Evolutionary conservation across 2,888 invertebrate species (phyloP), one percentile per base, ranked within the genome.

Genomic region (Hanleya hanleyi): DNA sequence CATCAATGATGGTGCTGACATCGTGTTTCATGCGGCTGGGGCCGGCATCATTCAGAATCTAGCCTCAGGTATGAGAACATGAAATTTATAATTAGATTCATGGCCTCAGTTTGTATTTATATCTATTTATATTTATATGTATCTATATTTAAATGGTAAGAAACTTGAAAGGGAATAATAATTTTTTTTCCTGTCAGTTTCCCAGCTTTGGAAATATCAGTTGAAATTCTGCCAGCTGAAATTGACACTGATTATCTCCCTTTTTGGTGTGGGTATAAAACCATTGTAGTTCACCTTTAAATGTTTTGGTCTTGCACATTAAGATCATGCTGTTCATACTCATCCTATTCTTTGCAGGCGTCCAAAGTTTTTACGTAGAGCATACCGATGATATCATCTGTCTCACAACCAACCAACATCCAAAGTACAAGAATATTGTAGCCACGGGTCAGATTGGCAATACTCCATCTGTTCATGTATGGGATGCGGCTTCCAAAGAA

Each of bases 301-400:
- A n/a, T n/a, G n/a, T n/a, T n/a, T n/a, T n/a, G n/a, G n/a, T n/a
- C n/a, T n/a, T n/a, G n/a, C n/a, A n/a, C n/a, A n/a, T n/a, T n/a
- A n/a, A n/a, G n/a, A n/a, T n/a, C n/a, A n/a, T n/a, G n/a, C n/a
- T n/a, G n/a, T n/a, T n/a, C n/a, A n/a, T n/a, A n/a, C n/a, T n/a
- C n/a, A 51, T 1, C 3, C 22, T 49, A 18, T 47, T 32, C 41
- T 38, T 7, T 67, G 7, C 84, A 90, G 90, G 88, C n/a, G 78
- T 75, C 9, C 91, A 91, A 77, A 86, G 84, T 33, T 91, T 91
- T 81, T 91, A 90, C 79, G 75, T 88, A 37, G 87, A 88, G 62
- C 90, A 91, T 79, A 89, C 87, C 4, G 91, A 91, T 83, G 91
- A 91, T 80, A 90, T 91, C 70, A 87, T 91, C 37, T 89, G 89